A percentile compares a stretch with the other conserved stretches of the same genome.
These are phyloP conservation scores for Nasua narica DNA, from an alignment of 2,797 vertebrate species.

Conservation along the genomic window DNA sequence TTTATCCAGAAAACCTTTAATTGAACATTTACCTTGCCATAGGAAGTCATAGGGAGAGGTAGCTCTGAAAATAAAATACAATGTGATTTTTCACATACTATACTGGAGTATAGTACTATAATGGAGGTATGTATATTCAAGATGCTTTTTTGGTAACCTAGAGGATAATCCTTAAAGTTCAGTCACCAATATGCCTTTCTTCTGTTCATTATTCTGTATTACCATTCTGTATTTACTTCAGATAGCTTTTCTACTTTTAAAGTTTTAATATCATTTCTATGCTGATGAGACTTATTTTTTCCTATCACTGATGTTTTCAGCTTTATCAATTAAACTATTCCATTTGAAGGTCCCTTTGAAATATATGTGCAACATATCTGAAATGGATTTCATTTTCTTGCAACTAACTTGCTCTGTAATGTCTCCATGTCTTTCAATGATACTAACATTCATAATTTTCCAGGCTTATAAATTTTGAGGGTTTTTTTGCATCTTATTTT, in stretches of 20 bases:
- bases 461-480: neutral
- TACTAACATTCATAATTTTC: neutral
- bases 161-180: neutral
- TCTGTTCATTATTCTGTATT: neutral
- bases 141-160: conserved; percentile 12
- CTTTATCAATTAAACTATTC: conserved; percentile 10
- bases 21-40: neutral
- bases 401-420: neutral
- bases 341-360: neutral
- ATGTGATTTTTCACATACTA: neutral
- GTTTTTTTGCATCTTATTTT: neutral
- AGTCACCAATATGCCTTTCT: neutral
- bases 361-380: neutral
- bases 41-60: neutral
- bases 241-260: neutral
- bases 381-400: conserved; percentile 4
- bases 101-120: neutral
- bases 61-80: neutral
- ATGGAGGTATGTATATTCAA: neutral
- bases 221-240: neutral
- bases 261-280: neutral
- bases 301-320: neutral
- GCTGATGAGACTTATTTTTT: neutral
- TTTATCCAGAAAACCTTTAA: conserved; percentile 21
- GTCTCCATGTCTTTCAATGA: neutral